phyloP scores from a whole-genome alignment of 1,140 invertebrate species.

The Polypedilum vanderplanki region DNA sequence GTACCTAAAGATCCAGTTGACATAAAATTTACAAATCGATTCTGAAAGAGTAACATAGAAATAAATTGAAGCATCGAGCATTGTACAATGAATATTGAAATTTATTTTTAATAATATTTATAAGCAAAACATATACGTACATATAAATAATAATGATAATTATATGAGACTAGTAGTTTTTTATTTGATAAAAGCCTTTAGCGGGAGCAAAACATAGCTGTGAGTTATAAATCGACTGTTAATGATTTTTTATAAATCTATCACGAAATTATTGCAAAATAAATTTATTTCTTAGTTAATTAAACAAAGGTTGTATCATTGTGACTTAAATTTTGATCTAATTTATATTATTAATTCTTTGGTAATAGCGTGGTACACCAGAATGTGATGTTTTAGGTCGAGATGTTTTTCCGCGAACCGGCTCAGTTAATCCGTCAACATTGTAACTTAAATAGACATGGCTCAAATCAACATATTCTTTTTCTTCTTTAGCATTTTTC shows the following conservation, averaged over 20 bases:
- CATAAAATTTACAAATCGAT: slow-evolving; percentile 56
- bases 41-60: background rate
- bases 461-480: slow-evolving; percentile 41
- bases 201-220: background rate
- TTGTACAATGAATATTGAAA: no score
- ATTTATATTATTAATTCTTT: background rate
- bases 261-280: background rate
- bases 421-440: slow-evolving; percentile 40
- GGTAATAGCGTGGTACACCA: slow-evolving; percentile 37
- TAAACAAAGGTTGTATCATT: no score
- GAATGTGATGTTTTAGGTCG: slow-evolving; percentile 39
- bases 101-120: no score
- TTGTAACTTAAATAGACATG: slow-evolving; percentile 44
- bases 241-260: background rate
- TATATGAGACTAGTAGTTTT: slow-evolving; percentile 2
- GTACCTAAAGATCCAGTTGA: slow-evolving; percentile 62
- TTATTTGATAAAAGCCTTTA: background rate
- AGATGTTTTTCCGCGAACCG: slow-evolving; percentile 32
- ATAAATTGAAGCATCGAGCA: background rate
- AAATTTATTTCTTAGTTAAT: background rate
- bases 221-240: background rate
- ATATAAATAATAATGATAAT: background rate
- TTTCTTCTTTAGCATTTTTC: slow-evolving; percentile 36
- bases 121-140: background rate
- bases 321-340: no score